Conservation (phyloP, 1,140 invertebrate species). For the Maniola jurtina region DNA sequence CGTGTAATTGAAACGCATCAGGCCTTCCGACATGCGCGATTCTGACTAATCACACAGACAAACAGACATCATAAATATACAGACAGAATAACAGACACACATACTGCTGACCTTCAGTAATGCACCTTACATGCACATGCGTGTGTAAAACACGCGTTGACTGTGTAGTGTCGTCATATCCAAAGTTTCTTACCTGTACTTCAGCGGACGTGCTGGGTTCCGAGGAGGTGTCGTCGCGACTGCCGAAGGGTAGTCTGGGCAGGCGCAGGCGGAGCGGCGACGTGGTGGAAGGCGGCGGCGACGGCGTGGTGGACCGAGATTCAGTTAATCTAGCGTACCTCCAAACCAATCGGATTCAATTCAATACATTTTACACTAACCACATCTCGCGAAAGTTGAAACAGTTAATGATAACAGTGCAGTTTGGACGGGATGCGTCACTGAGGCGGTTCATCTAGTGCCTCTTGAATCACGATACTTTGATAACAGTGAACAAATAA, state of each 20-base stretch:
- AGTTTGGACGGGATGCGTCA: background rate
- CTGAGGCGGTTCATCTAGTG: too few species aligned
- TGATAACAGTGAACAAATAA: too few species aligned
- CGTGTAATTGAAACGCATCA: too few species aligned
- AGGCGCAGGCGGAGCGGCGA: conserved; percentile 72
- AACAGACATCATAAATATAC: too few species aligned
- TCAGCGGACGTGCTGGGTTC: conserved; percentile 68
- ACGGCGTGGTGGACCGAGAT: conserved; percentile 86
- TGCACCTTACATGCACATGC: too few species aligned
- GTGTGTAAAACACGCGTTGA: too few species aligned
- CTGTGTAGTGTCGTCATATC: background rate
- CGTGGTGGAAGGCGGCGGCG: conserved; percentile 81
- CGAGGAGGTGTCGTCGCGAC: conserved; percentile 51
- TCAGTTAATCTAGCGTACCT: conserved; percentile 85
- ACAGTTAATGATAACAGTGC: background rate
- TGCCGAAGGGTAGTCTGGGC: conserved; percentile 63
- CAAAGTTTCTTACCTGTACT: conserved; percentile 52
- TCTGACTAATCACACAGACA: too few species aligned
- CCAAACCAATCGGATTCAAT: conserved; percentile 33
- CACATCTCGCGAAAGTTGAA: background rate
- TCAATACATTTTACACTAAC: conserved; percentile 12
- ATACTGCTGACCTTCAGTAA: too few species aligned
- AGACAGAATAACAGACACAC: too few species aligned
- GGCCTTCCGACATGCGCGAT: too few species aligned
- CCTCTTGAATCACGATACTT: too few species aligned